Evolutionary conservation across 2,888 invertebrate species (phyloP).

Genomic region (Ceriagrion tenellum): DNA sequence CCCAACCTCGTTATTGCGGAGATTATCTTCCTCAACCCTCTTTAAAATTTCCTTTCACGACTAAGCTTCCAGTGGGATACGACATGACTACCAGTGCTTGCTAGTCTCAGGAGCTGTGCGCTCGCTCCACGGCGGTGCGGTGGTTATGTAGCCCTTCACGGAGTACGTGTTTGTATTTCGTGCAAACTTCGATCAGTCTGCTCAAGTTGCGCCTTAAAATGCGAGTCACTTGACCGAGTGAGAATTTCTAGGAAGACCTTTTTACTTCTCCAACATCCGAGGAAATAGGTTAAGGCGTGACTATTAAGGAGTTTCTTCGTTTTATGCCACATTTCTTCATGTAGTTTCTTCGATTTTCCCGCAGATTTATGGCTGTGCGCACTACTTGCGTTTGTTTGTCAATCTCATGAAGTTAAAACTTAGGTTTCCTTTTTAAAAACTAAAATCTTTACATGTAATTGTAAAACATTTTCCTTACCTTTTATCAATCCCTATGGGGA

Average conservation of each 20-base stretch:
- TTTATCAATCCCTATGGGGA: no score
- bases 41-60: slow-evolving; percentile 40
- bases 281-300: slow-evolving; percentile 1
- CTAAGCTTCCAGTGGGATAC: background rate
- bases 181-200: background rate
- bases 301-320: background rate
- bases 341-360: no score
- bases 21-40: background rate
- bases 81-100: background rate
- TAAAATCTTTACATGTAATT: no score
- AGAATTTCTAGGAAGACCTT: background rate
- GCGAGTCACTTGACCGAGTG: background rate
- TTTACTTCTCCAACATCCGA: background rate
- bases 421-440: no score
- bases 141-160: background rate
- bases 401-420: no score
- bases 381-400: no score
- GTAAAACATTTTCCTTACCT: no score
- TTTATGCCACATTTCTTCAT: no score
- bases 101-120: background rate
- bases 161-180: slow-evolving; percentile 1
- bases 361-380: no score
- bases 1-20: background rate
- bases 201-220: background rate
- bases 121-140: background rate